Evolutionary conservation across 2,888 invertebrate genomes (phyloP).

Genomic region (Alviniconcha strummeri): DNA sequence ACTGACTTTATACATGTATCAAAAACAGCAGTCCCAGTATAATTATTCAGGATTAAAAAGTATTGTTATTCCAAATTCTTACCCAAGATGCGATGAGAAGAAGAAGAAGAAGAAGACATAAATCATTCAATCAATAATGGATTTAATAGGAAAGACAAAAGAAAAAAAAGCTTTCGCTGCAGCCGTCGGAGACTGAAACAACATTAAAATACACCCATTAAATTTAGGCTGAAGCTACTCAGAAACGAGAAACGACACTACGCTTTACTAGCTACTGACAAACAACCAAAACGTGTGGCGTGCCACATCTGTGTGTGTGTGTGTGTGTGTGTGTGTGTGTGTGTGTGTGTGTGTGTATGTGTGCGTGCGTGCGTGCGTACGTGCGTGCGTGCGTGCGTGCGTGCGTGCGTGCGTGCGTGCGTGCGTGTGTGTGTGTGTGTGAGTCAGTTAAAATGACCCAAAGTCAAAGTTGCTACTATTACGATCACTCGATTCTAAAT

Average conservation of each 20-base stretch:
- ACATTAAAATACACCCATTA: too few relatives aligned
- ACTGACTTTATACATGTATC: too few relatives aligned
- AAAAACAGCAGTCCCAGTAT: too few relatives aligned
- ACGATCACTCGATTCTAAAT: background rate
- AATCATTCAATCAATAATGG: background rate
- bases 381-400: background rate
- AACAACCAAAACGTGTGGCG: background rate
- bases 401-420: conserved; percentile 11
- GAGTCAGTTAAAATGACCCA: background rate
- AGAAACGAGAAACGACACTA: too few relatives aligned
- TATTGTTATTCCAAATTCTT: too few relatives aligned
- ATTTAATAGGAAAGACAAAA: background rate
- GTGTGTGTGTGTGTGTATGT: background rate
- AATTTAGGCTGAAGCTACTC: too few relatives aligned
- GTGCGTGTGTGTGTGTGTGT: background rate
- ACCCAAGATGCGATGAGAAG: too few relatives aligned
- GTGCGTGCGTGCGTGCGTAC: background rate
- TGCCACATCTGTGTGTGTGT: background rate
- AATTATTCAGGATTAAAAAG: too few relatives aligned
- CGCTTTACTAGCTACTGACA: too few relatives aligned
- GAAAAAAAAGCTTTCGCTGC: too few relatives aligned
- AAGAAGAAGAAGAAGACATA: too few relatives aligned
- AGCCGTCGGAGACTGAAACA: too few relatives aligned
- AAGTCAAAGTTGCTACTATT: background rate
- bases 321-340: background rate